Conservation (phyloP, 2,797 vertebrate genomes). For the Amazona ochrocephala region DNA sequence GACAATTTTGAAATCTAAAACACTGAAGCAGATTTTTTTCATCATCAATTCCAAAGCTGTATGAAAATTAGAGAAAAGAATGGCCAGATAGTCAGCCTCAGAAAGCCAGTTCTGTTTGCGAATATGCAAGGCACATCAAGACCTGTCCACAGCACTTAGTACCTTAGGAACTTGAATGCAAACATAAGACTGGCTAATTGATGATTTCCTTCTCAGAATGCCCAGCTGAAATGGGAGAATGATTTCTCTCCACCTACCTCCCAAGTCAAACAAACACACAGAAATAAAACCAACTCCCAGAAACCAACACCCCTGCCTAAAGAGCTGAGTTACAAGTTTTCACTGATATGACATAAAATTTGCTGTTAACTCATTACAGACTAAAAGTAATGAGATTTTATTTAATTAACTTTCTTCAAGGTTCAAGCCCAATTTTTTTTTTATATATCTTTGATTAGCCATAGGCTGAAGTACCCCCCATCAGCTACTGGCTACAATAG, state of each 20-base stretch:
- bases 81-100: not conserved
- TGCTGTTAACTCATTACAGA: not conserved
- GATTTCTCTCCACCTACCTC: not conserved
- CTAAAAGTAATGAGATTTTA: not conserved
- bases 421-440: rapidly evolving
- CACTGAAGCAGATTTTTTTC: not conserved
- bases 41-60: not conserved
- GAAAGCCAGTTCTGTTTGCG: not conserved
- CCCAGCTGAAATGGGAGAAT: not conserved
- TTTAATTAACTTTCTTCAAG: not conserved
- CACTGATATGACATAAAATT: rapidly evolving
- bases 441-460: not conserved
- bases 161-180: not conserved
- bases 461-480: not conserved
- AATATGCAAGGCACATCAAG: not conserved
- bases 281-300: not conserved
- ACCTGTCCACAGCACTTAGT: not conserved
- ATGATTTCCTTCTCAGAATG: not conserved
- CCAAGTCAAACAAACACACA: not conserved
- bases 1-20: not conserved
- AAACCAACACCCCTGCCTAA: not conserved
- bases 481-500: not conserved
- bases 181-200: not conserved
- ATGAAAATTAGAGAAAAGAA: not conserved
- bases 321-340: not conserved